phyloP scores from a whole-genome alignment of 2,797 vertebrate genomes.

The Kryptopterus vitreolus region DNA sequence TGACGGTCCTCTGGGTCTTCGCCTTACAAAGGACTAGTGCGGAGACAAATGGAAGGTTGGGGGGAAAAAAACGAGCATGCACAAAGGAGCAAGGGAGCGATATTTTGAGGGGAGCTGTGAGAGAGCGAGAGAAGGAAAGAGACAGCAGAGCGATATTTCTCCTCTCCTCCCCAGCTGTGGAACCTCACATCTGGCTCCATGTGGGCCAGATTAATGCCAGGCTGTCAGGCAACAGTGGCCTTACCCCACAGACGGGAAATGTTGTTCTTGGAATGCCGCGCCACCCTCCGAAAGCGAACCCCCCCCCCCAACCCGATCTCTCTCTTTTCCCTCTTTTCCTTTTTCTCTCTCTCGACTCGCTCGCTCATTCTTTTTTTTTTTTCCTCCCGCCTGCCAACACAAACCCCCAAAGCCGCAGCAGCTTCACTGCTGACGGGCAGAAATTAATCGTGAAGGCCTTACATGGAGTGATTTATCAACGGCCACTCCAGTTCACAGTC shows the following conservation, averaged over 20 bases:
- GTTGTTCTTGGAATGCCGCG: conserved; percentile 57
- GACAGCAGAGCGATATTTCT: conserved; percentile 47
- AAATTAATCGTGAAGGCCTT: conserved; percentile 56
- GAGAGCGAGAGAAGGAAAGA: conserved; percentile 31
- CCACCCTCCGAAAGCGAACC: conserved; percentile 29
- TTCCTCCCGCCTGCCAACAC: conserved; percentile 48
- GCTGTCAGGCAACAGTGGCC: conserved; percentile 55
- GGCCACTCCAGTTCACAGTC: conserved; percentile 52
- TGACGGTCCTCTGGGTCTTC: conserved; percentile 42
- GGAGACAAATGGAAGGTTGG: conserved; percentile 8
- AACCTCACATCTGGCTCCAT: conserved; percentile 53
- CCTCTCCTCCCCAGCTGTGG: conserved; percentile 52
- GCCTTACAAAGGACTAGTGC: conserved; percentile 30
- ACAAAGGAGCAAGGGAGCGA: conserved; percentile 37
- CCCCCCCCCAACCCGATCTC: conserved; percentile 28
- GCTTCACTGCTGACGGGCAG: conserved; percentile 58
- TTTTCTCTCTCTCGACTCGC: not conserved
- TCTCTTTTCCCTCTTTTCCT: conserved; percentile 5
- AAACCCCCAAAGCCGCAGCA: conserved; percentile 57
- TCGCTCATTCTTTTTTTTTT: conserved; percentile 13
- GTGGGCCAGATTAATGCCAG: conserved; percentile 52
- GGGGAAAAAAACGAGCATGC: conserved; percentile 36
- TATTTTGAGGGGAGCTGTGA: conserved; percentile 45
- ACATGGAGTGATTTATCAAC: conserved; percentile 59
- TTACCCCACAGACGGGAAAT: conserved; percentile 51